These are phyloP conservation scores for Amphipoea oculea DNA, from an alignment of 2,888 invertebrate genomes.

Conservation along the genomic window DNA sequence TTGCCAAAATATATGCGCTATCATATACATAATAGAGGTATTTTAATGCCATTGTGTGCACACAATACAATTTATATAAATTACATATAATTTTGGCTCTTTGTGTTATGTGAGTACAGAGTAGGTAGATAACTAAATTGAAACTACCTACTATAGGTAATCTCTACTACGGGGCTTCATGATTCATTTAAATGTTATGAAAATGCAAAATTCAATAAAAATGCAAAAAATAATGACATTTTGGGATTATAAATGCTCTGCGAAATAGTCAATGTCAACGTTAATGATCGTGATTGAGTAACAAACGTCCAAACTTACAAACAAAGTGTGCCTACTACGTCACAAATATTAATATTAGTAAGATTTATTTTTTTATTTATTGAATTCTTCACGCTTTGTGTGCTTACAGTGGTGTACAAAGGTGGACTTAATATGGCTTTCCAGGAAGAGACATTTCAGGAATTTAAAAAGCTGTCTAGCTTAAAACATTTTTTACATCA, in stretches of 20 bases:
- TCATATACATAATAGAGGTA: constrained; percentile 30
- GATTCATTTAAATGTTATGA: constrained; percentile 20
- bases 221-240: constrained; percentile 5
- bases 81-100: constrained; percentile 37
- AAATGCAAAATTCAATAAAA: not conserved
- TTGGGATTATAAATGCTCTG: not conserved
- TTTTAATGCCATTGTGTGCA: constrained; percentile 34
- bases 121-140: constrained; percentile 28
- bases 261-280: not conserved
- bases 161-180: not conserved
- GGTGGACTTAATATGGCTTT: no score
- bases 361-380: not conserved
- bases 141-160: not conserved
- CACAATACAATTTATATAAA: constrained; percentile 50
- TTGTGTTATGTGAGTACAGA: constrained; percentile 13
- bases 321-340: not conserved
- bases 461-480: not conserved
- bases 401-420: not conserved
- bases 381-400: no score
- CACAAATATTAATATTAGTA: not conserved
- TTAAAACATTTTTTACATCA: no score
- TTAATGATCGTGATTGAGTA: not conserved
- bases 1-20: constrained; percentile 37
- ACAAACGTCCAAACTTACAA: not conserved
- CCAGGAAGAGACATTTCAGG: not conserved